Conservation (phyloP, 1,140 invertebrate species). For the Scaptomyza graminum region DNA sequence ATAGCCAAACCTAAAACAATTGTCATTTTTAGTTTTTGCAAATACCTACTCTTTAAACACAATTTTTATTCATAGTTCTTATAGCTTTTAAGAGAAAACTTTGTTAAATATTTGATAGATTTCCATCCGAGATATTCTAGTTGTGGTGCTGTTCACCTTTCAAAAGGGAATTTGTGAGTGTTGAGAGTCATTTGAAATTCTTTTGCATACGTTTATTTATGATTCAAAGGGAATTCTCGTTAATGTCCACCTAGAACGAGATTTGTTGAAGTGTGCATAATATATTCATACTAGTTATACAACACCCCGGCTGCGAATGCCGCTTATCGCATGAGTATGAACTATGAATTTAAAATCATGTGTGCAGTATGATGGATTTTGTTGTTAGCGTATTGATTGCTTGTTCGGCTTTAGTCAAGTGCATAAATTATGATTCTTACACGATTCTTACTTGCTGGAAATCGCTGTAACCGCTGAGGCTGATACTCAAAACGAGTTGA, state of each 20-base stretch:
- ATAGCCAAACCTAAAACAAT: too few relatives aligned
- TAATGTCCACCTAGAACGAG: constrained; percentile 13
- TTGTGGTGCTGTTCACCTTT: neutral
- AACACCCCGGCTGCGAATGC: neutral
- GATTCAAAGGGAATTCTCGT: constrained; percentile 38
- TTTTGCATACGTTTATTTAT: constrained; percentile 46
- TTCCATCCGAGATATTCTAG: neutral
- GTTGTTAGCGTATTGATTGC: constrained; percentile 18
- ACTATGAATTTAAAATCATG: constrained; percentile 57
- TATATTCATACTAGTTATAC: constrained; percentile 6
- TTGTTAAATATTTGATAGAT: constrained; percentile 11
- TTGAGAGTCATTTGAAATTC: constrained; percentile 44
- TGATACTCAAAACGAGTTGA: constrained; percentile 36
- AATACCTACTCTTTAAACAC: too few relatives aligned
- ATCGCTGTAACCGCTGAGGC: neutral
- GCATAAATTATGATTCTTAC: constrained; percentile 48
- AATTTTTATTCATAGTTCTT: neutral
- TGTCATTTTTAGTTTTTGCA: too few relatives aligned
- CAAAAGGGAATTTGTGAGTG: constrained; percentile 18
- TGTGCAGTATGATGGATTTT: constrained; percentile 39
- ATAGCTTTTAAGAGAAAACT: constrained; percentile 7
- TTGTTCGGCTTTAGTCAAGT: constrained; percentile 36
- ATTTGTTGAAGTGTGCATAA: neutral
- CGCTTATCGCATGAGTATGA: constrained; percentile 12
- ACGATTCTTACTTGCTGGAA: constrained; percentile 14